phyloP scores from a whole-genome alignment of 2,797 vertebrate species.

The Enteromius unitaeniatus region DNA sequence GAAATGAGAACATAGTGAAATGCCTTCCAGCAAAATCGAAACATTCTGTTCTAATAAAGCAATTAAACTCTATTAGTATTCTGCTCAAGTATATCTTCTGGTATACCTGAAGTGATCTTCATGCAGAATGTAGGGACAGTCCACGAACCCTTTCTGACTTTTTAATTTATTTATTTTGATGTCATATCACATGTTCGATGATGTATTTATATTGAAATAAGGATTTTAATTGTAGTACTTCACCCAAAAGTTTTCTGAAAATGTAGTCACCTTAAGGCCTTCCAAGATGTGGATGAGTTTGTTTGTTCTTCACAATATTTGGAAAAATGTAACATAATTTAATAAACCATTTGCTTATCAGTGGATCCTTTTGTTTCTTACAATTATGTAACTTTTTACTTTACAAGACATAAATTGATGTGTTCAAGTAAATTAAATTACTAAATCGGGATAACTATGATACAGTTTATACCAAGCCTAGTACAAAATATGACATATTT shows the following conservation, averaged over 20 bases:
- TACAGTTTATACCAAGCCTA: not conserved
- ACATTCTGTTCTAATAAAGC: constrained; percentile 24
- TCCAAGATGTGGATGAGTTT: not conserved
- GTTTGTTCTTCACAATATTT: not conserved
- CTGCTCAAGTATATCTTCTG: constrained; percentile 4
- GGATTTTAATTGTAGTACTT: not conserved
- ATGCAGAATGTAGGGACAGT: not conserved
- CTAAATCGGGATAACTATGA: not conserved
- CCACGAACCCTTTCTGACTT: not conserved
- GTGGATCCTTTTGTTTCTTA: not conserved
- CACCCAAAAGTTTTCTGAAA: not conserved
- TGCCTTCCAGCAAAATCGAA: not conserved
- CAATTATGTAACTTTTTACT: not conserved
- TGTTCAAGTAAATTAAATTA: not conserved
- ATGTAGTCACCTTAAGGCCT: not conserved
- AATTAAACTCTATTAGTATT: constrained; percentile 34
- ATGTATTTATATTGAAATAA: not conserved
- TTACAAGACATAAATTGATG: not conserved
- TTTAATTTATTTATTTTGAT: not conserved
- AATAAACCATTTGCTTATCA: not conserved
- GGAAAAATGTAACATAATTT: not conserved
- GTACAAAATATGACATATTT: not conserved
- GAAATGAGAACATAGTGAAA: constrained; percentile 4
- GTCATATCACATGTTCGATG: not conserved
- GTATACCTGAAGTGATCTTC: constrained; percentile 5